phyloP scores from a whole-genome alignment of 2,797 vertebrate species.

The Agapornis canus region DNA sequence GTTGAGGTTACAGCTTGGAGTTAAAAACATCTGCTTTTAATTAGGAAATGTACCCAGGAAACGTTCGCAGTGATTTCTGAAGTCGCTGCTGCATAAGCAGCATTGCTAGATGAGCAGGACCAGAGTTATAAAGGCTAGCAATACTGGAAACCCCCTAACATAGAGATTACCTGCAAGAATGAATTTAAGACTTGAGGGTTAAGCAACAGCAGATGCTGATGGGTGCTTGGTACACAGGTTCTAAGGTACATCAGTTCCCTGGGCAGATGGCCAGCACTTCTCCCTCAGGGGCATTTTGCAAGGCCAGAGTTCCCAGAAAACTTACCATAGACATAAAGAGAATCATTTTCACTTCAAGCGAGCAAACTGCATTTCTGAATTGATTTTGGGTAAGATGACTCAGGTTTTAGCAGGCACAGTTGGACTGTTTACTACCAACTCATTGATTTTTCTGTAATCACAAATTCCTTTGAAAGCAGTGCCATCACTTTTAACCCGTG shows the following conservation, averaged over 20 bases:
- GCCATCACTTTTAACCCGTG: background rate
- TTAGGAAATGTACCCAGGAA: background rate
- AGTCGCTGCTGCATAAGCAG: fast-evolving
- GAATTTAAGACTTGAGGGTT: background rate
- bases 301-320: background rate
- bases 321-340: background rate
- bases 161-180: too few species aligned
- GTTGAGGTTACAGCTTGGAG: too few species aligned
- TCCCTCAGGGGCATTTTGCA: background rate
- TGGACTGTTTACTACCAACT: background rate
- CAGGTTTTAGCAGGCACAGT: background rate
- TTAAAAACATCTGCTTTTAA: background rate
- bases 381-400: background rate
- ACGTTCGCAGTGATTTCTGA: fast-evolving
- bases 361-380: background rate
- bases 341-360: background rate
- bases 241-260: background rate
- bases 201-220: background rate
- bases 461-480: background rate
- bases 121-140: fast-evolving
- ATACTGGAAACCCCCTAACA: fast-evolving
- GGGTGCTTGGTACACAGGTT: background rate
- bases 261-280: fast-evolving
- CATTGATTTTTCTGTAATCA: background rate
- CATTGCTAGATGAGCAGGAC: fast-evolving